phyloP scores from a whole-genome alignment of 1,140 invertebrate genomes.

The Tetramorium parvispinum region DNA sequence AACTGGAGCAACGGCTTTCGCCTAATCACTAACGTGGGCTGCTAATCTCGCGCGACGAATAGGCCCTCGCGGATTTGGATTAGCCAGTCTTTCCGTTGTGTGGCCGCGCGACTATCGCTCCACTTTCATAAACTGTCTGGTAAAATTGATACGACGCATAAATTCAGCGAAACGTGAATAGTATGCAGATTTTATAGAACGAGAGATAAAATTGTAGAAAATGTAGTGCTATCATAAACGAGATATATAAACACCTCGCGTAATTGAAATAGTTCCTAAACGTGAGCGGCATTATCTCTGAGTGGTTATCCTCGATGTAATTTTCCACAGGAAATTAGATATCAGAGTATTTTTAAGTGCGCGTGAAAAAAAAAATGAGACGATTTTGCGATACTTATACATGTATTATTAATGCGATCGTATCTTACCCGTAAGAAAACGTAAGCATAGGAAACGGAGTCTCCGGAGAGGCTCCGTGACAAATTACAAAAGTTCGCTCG shows the following conservation, averaged over 20 bases:
- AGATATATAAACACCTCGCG: slow-evolving; percentile 36
- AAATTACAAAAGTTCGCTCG: background rate
- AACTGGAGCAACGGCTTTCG: slow-evolving; percentile 54
- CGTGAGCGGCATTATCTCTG: slow-evolving; percentile 22
- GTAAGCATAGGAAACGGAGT: background rate
- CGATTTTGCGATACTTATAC: background rate
- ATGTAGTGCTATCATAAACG: slow-evolving; percentile 14
- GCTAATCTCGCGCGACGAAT: slow-evolving; percentile 57
- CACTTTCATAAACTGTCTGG: background rate
- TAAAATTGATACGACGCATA: slow-evolving; percentile 16
- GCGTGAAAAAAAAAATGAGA: background rate
- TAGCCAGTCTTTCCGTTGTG: slow-evolving; percentile 29
- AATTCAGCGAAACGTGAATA: background rate
- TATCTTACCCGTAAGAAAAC: background rate
- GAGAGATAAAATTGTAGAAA: slow-evolving; percentile 28
- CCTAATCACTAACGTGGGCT: slow-evolving; percentile 50
- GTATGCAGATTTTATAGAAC: slow-evolving; percentile 19
- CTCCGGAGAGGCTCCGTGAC: background rate
- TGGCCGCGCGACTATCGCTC: background rate
- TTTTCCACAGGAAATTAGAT: slow-evolving; percentile 49
- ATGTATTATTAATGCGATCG: slow-evolving; percentile 10
- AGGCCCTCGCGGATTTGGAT: slow-evolving; percentile 41
- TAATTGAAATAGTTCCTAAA: slow-evolving; percentile 51
- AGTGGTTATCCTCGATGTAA: slow-evolving; percentile 36
- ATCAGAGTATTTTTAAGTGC: slow-evolving; percentile 19